Base-by-base conservation (phyloP, 2,797 vertebrate species). In the Dallia pectoralis region DNA sequence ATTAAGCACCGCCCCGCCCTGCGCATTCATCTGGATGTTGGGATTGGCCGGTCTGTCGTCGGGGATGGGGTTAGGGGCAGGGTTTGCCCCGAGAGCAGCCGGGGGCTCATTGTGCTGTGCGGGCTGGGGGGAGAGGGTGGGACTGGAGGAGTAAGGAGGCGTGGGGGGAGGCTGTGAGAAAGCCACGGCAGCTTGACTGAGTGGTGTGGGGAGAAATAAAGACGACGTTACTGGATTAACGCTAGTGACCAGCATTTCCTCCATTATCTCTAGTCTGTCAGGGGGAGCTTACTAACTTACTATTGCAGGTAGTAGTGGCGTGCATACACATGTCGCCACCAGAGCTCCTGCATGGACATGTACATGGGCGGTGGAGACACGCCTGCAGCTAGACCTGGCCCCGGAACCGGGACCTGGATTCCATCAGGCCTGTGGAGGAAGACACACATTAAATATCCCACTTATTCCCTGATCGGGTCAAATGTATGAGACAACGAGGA, bases 261-360 rank as follows among this genome's bases (percentile, higher is more conserved):
- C 1, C n/a, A n/a, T 8, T 7, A 53, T 9, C 2, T 22, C 19
- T 7, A 53, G 8, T 44, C 14, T 48, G 27, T 25, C 14, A 56
- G 5, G 19, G 9, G 33, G n/a, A n/a, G 51, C 19, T 53, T 25
- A 33, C 6, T 70, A 0, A 95, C 97, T 96, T 91, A 99, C 98
- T 98, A 99, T 73, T 98, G 97, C 95, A 98, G 94, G 82, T 98
- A 98, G 91, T 99, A 99, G 74, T 98, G 97, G 0, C 93, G 95
- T 1, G 95, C 97, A 3, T 99, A 99, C 94, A 98, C 93, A 88
- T 98, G 97, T 81, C 97, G 97, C 97, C 97, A 98, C 97, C 96
- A 99, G 81, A 98, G 90, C 93, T 98, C 90, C 88, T 99, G 97
- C 85, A 97, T 85, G 22, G 96, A 96, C 90, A 93, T 94, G 89